Conservation (phyloP, 2,113 vertebrate genomes). For the Eudyptes chrysolophus region DNA sequence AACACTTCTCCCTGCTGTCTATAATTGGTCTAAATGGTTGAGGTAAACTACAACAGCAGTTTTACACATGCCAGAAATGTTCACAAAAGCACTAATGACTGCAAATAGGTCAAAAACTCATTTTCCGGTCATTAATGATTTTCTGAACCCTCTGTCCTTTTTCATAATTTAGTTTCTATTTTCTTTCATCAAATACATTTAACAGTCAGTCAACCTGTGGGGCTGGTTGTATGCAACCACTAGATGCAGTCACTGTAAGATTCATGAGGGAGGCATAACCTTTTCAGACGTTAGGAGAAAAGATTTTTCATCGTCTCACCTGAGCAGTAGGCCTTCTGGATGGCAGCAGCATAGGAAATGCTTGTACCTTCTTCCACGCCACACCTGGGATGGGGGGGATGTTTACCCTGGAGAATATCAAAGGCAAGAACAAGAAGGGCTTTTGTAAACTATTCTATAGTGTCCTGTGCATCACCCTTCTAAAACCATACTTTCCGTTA, state of each 20-base stretch:
- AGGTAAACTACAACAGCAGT: conserved; percentile 71
- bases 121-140: conserved; percentile 77
- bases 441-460: neutral
- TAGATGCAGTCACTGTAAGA: conserved; percentile 11
- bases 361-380: neutral
- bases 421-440: neutral
- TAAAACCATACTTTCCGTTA: neutral
- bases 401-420: neutral
- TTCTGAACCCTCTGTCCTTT: conserved; percentile 65
- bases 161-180: conserved; percentile 36
- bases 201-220: conserved; percentile 30
- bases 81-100: conserved; percentile 78
- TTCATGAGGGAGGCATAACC: neutral
- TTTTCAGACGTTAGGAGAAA: neutral
- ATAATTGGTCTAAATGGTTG: conserved; percentile 74
- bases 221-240: conserved; percentile 31
- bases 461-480: neutral
- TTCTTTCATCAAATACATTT: neutral
- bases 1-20: conserved; percentile 50
- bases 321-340: neutral
- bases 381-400: neutral
- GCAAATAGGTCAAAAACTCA: conserved; percentile 77
- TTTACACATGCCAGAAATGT: conserved; percentile 68
- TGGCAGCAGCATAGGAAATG: neutral
- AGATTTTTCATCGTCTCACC: neutral